These are phyloP conservation scores for Sericinus montela DNA, from an alignment of 2,888 invertebrate genomes.

Conservation along the genomic window DNA sequence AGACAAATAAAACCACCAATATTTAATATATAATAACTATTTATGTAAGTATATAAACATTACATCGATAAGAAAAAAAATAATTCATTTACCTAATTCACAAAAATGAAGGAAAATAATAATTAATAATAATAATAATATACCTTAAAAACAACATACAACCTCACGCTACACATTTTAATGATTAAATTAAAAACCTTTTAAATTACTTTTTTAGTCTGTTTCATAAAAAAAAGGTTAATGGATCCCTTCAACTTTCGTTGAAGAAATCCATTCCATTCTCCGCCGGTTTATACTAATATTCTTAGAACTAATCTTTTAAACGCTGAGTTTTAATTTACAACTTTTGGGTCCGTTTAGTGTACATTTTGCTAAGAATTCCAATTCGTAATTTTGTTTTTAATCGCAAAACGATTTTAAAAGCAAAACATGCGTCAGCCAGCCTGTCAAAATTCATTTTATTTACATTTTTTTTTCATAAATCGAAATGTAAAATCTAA, in stretches of 20 bases:
- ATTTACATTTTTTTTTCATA: constrained; percentile 49
- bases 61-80: constrained; percentile 76
- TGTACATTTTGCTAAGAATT: constrained; percentile 42
- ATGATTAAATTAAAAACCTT: constrained; percentile 45
- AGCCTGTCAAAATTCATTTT: constrained; percentile 49
- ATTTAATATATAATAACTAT: constrained; percentile 56
- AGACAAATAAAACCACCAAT: constrained; percentile 12
- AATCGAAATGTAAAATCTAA: constrained; percentile 27
- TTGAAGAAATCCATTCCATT: constrained; percentile 35
- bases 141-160: constrained; percentile 69
- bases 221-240: constrained; percentile 28
- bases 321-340: constrained; percentile 51
- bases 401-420: not conserved
- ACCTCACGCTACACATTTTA: constrained; percentile 68
- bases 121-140: constrained; percentile 35
- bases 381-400: constrained; percentile 8
- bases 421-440: constrained; percentile 15
- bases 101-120: constrained; percentile 56
- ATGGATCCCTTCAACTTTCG: constrained; percentile 23
- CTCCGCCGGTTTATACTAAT: constrained; percentile 33
- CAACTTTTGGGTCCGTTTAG: constrained; percentile 67
- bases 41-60: constrained; percentile 79
- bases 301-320: constrained; percentile 40
- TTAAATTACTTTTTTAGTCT: constrained; percentile 34
- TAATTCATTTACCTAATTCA: constrained; percentile 73